phyloP scores from a whole-genome alignment of 2,797 vertebrate species.

The Neopelma chrysocephalum region DNA sequence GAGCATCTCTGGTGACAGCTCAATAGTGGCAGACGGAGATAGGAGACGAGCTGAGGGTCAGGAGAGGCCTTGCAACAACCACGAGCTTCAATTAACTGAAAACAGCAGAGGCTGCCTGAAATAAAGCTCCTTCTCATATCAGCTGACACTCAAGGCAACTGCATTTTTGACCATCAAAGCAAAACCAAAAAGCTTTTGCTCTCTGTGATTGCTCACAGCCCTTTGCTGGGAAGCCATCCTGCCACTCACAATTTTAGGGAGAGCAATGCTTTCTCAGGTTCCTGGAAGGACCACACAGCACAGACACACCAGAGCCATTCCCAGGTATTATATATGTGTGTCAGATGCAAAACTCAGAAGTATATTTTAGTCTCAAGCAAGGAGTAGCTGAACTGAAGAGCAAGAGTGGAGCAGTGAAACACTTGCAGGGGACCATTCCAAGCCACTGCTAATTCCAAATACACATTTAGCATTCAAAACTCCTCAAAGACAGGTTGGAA shows the following conservation, averaged over 20 bases:
- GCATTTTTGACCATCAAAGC: constrained; percentile 47
- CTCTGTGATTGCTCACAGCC: neutral
- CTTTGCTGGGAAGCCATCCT: neutral
- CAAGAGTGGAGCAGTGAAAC: neutral
- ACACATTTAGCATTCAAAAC: neutral
- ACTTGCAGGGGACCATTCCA: neutral
- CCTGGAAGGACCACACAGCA: neutral
- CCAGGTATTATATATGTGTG: neutral
- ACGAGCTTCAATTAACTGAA: neutral
- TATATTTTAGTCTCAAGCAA: neutral
- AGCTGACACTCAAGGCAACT: constrained; percentile 25
- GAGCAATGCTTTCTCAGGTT: neutral
- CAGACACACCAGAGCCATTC: neutral
- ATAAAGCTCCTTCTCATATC: constrained; percentile 18
- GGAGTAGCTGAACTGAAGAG: neutral
- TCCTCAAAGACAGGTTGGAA: neutral
- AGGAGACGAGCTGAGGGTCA: neutral
- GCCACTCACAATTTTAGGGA: neutral
- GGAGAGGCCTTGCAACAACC: neutral
- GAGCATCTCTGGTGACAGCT: neutral
- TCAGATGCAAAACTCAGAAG: neutral
- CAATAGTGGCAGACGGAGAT: neutral
- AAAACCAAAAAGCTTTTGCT: neutral
- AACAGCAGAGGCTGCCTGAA: constrained; percentile 21
- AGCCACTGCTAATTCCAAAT: neutral